A percentile compares a stretch with the other conserved stretches of the same genome.
Conservation (phyloP, 2,888 invertebrate species). For the Deroplatys truncata region DNA sequence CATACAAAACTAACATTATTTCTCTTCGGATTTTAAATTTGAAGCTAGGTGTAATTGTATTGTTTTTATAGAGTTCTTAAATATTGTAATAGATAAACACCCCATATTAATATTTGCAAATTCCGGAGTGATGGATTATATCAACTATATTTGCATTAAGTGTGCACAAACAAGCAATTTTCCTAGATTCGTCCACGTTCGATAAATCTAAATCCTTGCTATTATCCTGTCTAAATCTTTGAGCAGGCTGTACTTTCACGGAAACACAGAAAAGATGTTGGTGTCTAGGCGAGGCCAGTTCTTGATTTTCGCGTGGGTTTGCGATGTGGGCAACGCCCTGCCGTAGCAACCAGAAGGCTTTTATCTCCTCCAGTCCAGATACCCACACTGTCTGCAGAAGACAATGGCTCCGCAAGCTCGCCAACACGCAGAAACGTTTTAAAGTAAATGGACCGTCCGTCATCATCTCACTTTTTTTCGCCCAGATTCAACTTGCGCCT, state of each 20-base stretch:
- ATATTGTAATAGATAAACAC: too few species aligned
- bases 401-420: not conserved
- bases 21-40: too few species aligned
- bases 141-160: too few species aligned
- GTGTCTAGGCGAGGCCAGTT: not conserved
- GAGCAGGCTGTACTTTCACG: not conserved
- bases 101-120: too few species aligned
- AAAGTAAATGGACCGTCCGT: not conserved
- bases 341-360: not conserved
- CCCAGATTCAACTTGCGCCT: not conserved
- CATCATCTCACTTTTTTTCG: too few species aligned
- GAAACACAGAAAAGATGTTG: not conserved
- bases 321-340: not conserved
- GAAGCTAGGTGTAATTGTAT: too few species aligned
- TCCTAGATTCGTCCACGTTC: too few species aligned
- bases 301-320: not conserved
- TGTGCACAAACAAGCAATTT: too few species aligned
- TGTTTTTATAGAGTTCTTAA: too few species aligned
- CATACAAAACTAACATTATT: too few species aligned
- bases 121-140: too few species aligned
- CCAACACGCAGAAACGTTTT: not conserved
- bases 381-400: not conserved
- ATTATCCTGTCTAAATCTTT: not conserved
- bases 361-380: not conserved
- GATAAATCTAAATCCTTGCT: too few species aligned